Base-by-base conservation (phyloP, 2,797 vertebrate species). In the Chaetophractus vellerosus region DNA sequence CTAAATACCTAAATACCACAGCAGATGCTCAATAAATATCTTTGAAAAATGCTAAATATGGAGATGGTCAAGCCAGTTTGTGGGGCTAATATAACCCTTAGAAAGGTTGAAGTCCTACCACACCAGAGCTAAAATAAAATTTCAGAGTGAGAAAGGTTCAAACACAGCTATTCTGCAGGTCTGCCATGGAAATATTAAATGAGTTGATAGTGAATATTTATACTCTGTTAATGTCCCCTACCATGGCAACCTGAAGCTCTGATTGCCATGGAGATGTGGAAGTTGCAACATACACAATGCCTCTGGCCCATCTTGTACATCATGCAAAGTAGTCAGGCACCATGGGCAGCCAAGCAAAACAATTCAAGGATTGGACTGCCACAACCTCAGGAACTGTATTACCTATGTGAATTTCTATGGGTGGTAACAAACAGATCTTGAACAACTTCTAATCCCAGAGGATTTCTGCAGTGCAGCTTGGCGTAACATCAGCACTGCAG, bases 11-110 rank as follows among this genome's bases (percentile, higher is more conserved):
- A 52, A n/a, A n/a, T n/a, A n/a, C 15, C 59, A 75, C 21, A 87
- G 36, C 18, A 86, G 50, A 94, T 89, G 59, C 50, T 81, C 66
- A 82, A 19, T 82, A 82, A 72, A 87, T 50, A 90, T 50, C 38
- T 90, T 75, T 57, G 33, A 87, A 64, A 90, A 14, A 91, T 71
- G 24, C 64, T 87, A 76, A 92, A 38, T 83, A 33, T 38, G 78
- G 57, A 87, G 33, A 24, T 45, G 23, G 28, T 57, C 63, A 66
- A 95, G 38, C 26, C 52, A 83, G 38, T 66, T 61, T 82, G 9
- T 52, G 28, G 21, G 16, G 55, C 63, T 59, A 59, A 21, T 18
- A 28, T 74, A 36, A 36, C 36, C 23, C 3, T n/a, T 4, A 24
- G 50, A 41, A 82, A 82, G 9, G 31, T 38, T 18, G 68, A 26